A percentile compares a stretch with the other conserved stretches of the same genome.
These are phyloP conservation scores for Aporrectodea caliginosa DNA, from an alignment of 1,140 invertebrate species.

Conservation along the genomic window DNA sequence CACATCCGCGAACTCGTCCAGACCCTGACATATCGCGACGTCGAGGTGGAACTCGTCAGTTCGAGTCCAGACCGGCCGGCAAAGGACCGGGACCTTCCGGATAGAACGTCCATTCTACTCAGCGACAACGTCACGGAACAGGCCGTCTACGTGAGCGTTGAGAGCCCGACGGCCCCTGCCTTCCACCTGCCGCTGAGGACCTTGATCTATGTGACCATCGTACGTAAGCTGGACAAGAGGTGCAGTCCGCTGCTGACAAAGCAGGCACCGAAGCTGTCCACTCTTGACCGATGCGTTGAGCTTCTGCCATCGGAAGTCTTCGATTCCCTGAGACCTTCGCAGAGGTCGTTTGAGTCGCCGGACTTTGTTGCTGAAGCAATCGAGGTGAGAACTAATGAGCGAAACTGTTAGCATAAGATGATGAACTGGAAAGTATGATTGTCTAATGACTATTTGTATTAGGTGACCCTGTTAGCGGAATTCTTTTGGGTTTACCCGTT, in stretches of 20 bases:
- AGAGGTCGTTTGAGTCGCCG: slow-evolving; percentile 5
- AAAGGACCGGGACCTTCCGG: not conserved
- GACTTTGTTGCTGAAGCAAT: too few species aligned
- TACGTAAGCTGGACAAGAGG: slow-evolving; percentile 19
- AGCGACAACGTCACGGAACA: slow-evolving; percentile 21
- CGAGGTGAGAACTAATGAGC: too few species aligned
- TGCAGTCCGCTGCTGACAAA: slow-evolving; percentile 27
- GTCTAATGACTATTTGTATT: too few species aligned
- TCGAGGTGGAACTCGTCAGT: slow-evolving; percentile 17
- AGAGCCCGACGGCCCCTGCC: slow-evolving; percentile 23
- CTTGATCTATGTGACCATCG: slow-evolving; percentile 23
- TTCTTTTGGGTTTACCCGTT: too few species aligned
- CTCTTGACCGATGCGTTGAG: slow-evolving; percentile 29
- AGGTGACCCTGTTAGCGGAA: too few species aligned
- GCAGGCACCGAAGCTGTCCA: slow-evolving; percentile 22
- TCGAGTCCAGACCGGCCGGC: slow-evolving; percentile 19
- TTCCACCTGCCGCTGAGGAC: slow-evolving; percentile 30
- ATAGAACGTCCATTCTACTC: not conserved
- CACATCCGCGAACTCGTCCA: slow-evolving; percentile 16
- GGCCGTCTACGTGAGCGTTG: slow-evolving; percentile 26
- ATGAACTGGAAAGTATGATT: too few species aligned
- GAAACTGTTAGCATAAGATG: too few species aligned
- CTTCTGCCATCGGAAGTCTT: slow-evolving; percentile 19
- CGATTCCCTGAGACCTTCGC: slow-evolving; percentile 4
- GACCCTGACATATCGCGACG: slow-evolving; percentile 7